phyloP scores from a whole-genome alignment of 2,797 vertebrate genomes.

The Malurus splendens region DNA sequence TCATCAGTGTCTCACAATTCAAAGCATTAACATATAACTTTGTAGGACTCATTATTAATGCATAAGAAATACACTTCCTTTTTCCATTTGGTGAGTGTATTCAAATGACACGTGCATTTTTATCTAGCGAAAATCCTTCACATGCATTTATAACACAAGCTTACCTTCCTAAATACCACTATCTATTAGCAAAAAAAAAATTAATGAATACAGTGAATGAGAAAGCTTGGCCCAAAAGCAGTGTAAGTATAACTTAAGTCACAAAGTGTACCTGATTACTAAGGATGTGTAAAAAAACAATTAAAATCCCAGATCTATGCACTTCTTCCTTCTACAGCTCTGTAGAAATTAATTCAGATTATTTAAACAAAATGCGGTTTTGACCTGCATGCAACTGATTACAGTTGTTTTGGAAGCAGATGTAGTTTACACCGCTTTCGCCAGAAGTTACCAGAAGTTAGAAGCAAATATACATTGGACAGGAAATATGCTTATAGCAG shows the following conservation, averaged over 20 bases:
- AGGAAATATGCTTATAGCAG: neutral
- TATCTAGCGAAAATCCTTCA: neutral
- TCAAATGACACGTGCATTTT: neutral
- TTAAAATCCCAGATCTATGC: neutral
- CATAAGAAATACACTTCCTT: neutral
- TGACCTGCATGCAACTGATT: neutral
- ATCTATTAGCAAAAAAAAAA: neutral
- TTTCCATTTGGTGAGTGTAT: neutral
- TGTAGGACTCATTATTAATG: neutral
- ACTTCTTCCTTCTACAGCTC: neutral
- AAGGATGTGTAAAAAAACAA: neutral
- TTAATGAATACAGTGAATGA: neutral
- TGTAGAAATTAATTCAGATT: neutral
- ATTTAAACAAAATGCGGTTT: neutral
- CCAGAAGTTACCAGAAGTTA: neutral
- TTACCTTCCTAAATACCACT: neutral
- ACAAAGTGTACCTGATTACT: neutral
- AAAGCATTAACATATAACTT: fast-evolving
- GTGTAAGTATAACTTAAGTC: neutral
- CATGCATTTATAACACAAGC: neutral
- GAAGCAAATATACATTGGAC: neutral
- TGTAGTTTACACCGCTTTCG: fast-evolving
- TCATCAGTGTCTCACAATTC: neutral
- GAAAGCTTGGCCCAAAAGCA: neutral
- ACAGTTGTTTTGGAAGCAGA: neutral